Conservation (phyloP, 2,797 vertebrate species). For the Aselliscus stoliczkanus region DNA sequence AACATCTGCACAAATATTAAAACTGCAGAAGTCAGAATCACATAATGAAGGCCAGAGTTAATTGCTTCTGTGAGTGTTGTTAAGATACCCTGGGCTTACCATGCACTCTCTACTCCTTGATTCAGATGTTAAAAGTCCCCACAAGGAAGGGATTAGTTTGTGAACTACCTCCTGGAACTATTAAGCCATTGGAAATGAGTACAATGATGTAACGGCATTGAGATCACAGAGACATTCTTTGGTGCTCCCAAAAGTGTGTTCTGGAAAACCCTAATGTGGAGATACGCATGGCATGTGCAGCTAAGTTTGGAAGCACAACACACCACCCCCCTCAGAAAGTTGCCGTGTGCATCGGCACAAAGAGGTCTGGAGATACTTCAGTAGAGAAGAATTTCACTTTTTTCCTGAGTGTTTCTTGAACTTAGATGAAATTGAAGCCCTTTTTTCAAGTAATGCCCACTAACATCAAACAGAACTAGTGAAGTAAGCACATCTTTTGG, state of each 20-base stretch:
- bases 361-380: background rate
- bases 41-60: constrained; percentile 14
- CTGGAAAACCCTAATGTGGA: background rate
- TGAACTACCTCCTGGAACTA: constrained; percentile 6
- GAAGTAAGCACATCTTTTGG: background rate
- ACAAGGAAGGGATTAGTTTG: background rate
- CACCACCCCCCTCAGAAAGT: background rate
- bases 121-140: background rate
- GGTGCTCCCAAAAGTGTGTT: background rate
- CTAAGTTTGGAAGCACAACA: background rate
- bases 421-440: background rate
- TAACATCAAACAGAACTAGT: background rate
- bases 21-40: background rate
- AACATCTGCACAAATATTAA: constrained; percentile 25
- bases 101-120: background rate
- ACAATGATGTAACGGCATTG: background rate
- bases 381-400: background rate
- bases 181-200: constrained; percentile 11
- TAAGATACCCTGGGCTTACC: background rate
- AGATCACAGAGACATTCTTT: background rate
- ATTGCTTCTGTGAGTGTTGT: background rate
- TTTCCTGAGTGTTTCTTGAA: background rate
- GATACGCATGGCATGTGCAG: background rate
- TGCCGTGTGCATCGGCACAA: background rate
- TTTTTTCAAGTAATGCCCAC: background rate